Conservation (phyloP, 2,888 invertebrate genomes). For the Erebia epiphron region DNA sequence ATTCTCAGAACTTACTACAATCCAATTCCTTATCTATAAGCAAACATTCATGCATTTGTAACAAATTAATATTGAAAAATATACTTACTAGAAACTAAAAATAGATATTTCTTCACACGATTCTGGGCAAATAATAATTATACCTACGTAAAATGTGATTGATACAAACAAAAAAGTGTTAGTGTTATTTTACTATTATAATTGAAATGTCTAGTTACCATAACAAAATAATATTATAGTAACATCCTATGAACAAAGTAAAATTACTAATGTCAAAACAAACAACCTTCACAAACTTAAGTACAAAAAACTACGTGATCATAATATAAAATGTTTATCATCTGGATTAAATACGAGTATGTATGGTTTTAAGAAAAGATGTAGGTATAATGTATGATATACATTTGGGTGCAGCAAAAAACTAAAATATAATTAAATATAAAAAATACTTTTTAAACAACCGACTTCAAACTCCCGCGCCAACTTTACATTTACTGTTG, state of each 20-base stretch:
- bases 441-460: no score
- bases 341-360: background rate
- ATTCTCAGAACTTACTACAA: background rate
- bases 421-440: no score
- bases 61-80: background rate
- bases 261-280: background rate
- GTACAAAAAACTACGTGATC: background rate
- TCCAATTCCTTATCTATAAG: background rate
- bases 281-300: background rate
- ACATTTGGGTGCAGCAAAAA: background rate
- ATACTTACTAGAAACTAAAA: background rate
- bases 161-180: background rate
- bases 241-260: background rate
- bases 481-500: no score
- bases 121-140: background rate
- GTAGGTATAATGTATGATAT: background rate
- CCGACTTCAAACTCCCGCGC: no score
- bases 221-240: background rate
- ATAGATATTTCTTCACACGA: background rate
- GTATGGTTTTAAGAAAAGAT: background rate
- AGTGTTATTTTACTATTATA: background rate
- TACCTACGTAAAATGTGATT: background rate
- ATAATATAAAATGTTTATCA: background rate
- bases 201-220: background rate
- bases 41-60: constrained; percentile 1